phyloP scores from a whole-genome alignment of 2,888 invertebrate species.

The Harpalus rubripes region DNA sequence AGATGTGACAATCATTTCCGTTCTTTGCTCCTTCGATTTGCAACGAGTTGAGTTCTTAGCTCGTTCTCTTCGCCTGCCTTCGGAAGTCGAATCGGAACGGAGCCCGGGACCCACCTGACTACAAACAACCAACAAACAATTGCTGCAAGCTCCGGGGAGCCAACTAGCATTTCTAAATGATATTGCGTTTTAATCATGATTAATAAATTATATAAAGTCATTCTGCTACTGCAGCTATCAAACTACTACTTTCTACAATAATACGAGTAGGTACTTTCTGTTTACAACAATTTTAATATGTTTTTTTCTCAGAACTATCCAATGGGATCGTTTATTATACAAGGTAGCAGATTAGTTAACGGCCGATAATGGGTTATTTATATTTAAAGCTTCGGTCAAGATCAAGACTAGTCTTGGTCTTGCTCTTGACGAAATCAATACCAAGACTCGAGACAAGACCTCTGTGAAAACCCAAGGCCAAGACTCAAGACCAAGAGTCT shows the following conservation, averaged over 20 bases:
- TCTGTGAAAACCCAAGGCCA: too few relatives aligned
- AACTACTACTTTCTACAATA: conserved; percentile 65
- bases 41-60: background rate
- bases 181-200: background rate
- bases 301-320: background rate
- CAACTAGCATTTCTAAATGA: background rate
- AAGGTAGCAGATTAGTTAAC: too few relatives aligned
- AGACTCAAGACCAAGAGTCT: too few relatives aligned
- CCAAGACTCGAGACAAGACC: too few relatives aligned
- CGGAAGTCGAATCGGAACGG: background rate
- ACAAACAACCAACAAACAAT: background rate
- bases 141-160: background rate
- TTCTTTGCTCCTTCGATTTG: conserved; percentile 54
- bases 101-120: background rate
- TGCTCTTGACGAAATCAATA: too few relatives aligned
- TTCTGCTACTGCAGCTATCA: background rate
- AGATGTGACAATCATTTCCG: conserved; percentile 66
- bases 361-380: too few relatives aligned
- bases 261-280: background rate
- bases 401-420: too few relatives aligned
- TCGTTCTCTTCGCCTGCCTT: conserved; percentile 11
- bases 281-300: background rate
- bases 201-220: background rate
- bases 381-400: too few relatives aligned
- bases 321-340: too few relatives aligned